These are phyloP conservation scores for Hemitrygon akajei DNA, from an alignment of 2,797 vertebrate species.

Conservation along the genomic window DNA sequence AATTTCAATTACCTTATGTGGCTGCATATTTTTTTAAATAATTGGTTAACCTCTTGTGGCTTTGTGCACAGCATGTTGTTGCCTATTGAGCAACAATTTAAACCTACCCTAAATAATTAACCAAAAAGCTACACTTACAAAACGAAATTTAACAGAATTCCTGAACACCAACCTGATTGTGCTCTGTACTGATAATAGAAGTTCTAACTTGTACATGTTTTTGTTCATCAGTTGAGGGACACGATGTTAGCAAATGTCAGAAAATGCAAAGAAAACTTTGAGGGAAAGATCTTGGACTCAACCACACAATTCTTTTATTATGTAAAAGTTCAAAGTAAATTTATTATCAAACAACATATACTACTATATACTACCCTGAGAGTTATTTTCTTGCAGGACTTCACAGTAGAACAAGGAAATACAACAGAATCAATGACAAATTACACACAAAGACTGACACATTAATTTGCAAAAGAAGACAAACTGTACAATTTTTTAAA, in stretches of 20 bases:
- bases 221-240: background rate
- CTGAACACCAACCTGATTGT: background rate
- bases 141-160: background rate
- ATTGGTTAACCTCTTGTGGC: background rate
- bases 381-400: no score
- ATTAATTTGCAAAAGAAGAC: no score
- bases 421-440: no score
- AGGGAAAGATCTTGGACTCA: background rate
- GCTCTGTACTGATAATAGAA: background rate
- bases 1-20: background rate
- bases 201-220: background rate
- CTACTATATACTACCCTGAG: no score
- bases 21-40: background rate
- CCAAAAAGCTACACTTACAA: background rate
- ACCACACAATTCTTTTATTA: background rate
- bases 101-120: no score
- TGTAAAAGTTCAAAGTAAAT: background rate
- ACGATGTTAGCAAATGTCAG: background rate
- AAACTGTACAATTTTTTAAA: no score
- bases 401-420: no score
- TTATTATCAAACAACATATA: no score
- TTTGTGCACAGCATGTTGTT: background rate
- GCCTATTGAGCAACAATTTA: no score
- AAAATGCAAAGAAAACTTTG: background rate
- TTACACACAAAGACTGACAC: no score